Evolutionary conservation across 2,113 vertebrate genomes (phyloP).

Genomic region (Coturnix japonica): DNA sequence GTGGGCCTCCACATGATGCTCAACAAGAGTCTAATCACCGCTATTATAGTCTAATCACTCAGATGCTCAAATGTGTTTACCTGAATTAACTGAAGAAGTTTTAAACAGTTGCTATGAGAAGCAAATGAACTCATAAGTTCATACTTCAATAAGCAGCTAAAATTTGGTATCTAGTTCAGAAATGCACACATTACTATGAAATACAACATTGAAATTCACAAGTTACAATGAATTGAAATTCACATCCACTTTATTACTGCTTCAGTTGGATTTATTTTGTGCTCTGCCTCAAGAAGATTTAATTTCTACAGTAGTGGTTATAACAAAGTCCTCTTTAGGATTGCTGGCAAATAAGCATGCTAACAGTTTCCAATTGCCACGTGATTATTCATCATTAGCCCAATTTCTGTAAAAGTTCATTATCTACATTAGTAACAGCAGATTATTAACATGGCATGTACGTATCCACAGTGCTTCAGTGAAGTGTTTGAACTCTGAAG

Average conservation of each 20-base stretch:
- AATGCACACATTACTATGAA: not conserved
- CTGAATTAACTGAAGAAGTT: not conserved
- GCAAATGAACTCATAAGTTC: not conserved
- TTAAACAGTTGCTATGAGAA: not conserved
- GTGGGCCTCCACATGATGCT: not conserved
- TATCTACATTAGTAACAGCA: not conserved
- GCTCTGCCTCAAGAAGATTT: not conserved
- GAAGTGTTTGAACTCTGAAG: not conserved
- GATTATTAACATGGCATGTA: not conserved
- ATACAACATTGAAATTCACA: not conserved
- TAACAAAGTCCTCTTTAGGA: not conserved
- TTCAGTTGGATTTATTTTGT: not conserved
- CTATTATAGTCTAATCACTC: not conserved
- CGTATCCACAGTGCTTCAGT: not conserved
- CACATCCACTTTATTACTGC: not conserved
- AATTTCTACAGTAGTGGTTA: not conserved
- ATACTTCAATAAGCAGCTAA: not conserved
- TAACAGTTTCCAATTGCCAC: not conserved
- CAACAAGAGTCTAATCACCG: not conserved
- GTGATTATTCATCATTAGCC: not conserved
- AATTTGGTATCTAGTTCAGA: not conserved
- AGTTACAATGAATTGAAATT: not conserved
- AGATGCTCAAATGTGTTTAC: not conserved
- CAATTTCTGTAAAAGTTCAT: not conserved
- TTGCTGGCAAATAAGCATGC: not conserved